A percentile compares a stretch with the other conserved stretches of the same genome.
These are phyloP conservation scores for Apamea crenata DNA, from an alignment of 2,888 invertebrate genomes.

Conservation along the genomic window DNA sequence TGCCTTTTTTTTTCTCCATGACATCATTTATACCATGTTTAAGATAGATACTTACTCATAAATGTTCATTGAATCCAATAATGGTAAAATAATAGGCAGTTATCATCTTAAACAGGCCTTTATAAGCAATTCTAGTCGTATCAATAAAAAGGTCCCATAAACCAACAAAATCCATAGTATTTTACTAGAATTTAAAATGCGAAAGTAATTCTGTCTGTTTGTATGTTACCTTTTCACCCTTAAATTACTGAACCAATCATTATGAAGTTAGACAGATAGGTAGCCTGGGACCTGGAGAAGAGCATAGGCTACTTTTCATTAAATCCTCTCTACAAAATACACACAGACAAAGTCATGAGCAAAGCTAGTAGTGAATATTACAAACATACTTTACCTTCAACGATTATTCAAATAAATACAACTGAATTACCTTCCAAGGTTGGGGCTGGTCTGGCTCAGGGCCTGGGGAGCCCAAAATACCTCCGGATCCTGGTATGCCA, in stretches of 20 bases:
- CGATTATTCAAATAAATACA: conserved; percentile 1
- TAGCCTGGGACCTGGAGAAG: not conserved
- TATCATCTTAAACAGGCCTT: not conserved
- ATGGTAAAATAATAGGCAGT: too few relatives aligned
- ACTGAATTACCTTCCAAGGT: conserved; percentile 67
- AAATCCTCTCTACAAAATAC: not conserved
- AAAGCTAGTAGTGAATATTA: not conserved
- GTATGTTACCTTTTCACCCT: not conserved
- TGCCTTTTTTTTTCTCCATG: not conserved
- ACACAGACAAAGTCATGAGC: not conserved
- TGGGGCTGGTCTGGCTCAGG: conserved; percentile 85
- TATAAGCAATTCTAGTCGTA: not conserved
- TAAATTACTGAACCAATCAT: conserved; percentile 1
- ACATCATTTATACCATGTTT: not conserved
- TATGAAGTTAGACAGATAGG: not conserved
- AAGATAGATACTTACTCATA: not conserved
- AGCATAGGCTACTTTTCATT: not conserved
- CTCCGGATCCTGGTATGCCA: conserved; percentile 77
- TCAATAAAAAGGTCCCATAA: not conserved
- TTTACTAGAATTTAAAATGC: not conserved
- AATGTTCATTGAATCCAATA: not conserved
- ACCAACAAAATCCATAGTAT: not conserved
- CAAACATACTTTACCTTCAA: not conserved
- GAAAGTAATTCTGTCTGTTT: not conserved
- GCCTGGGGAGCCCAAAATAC: conserved; percentile 80